These are phyloP conservation scores for Peribatodes rhomboidaria DNA, from an alignment of 2,888 invertebrate genomes.

Conservation along the genomic window DNA sequence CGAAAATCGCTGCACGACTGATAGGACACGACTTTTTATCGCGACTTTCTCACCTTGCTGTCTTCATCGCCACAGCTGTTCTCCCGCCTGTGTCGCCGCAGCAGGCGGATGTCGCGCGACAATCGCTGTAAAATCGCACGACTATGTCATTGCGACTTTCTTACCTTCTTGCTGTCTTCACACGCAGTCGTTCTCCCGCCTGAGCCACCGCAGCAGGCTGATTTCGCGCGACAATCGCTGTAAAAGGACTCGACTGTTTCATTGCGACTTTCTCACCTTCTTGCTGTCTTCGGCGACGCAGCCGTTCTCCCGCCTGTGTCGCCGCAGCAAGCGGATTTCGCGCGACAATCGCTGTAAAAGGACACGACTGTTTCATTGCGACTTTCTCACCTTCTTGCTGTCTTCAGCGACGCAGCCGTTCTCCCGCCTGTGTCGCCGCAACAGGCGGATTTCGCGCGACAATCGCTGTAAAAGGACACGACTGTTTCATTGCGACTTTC, in stretches of 20 bases:
- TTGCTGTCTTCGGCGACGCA: not conserved
- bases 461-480: constrained; percentile 62
- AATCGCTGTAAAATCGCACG: too few species aligned
- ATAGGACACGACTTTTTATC: too few species aligned
- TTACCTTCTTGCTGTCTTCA: not conserved
- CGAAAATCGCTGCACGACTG: too few species aligned
- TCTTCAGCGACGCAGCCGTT: constrained; percentile 10
- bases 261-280: too few species aligned
- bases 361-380: constrained; percentile 57
- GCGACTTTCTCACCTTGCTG: not conserved
- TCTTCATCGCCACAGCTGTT: not conserved
- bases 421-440: constrained; percentile 54
- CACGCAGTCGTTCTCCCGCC: constrained; percentile 52
- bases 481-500: constrained; percentile 47
- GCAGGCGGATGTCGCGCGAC: too few species aligned
- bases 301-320: constrained; percentile 54
- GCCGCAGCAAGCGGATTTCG: too few species aligned
- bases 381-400: not conserved
- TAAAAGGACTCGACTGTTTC: too few species aligned
- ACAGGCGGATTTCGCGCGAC: constrained; percentile 59
- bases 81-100: too few species aligned
- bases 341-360: too few species aligned
- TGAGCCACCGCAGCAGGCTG: too few species aligned
- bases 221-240: too few species aligned
- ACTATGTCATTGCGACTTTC: too few species aligned